Percentiles rank a stretch among this genome's conserved stretches.
These are phyloP conservation scores for Thereva unica DNA, from an alignment of 2,888 invertebrate species.

Conservation along the genomic window DNA sequence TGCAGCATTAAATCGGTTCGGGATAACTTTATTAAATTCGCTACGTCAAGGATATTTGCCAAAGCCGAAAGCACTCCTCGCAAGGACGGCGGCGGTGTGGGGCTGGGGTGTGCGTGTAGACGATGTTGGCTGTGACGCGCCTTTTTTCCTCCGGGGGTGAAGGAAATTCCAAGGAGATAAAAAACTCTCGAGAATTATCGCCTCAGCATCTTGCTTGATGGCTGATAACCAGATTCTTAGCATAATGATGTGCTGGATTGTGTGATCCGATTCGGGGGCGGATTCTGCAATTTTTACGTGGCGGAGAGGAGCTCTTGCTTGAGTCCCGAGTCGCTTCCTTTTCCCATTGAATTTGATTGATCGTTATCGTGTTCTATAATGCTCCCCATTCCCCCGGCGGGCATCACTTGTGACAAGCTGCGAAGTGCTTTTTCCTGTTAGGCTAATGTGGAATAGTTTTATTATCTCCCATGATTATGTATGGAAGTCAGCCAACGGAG, in stretches of 20 bases:
- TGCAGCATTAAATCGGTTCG: slow-evolving; percentile 8
- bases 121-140: too few relatives aligned
- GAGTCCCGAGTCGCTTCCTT: slow-evolving; percentile 10
- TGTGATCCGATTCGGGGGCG: slow-evolving; percentile 16
- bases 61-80: too few relatives aligned
- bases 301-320: background rate
- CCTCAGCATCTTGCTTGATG: slow-evolving; percentile 6
- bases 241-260: slow-evolving; percentile 19
- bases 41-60: too few relatives aligned
- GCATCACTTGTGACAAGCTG: background rate
- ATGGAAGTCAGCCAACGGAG: too few relatives aligned
- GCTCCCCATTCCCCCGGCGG: background rate
- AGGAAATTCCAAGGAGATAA: too few relatives aligned
- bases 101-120: background rate
- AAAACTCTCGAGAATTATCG: too few relatives aligned
- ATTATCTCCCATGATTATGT: background rate
- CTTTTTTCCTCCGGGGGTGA: too few relatives aligned
- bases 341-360: slow-evolving; percentile 26
- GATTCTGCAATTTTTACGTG: background rate
- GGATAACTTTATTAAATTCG: slow-evolving; percentile 7
- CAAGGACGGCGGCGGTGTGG: slow-evolving; percentile 5
- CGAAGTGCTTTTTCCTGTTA: slow-evolving; percentile 29
- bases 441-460: slow-evolving; percentile 7
- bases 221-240: slow-evolving; percentile 11
- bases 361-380: slow-evolving; percentile 20